Evolutionary conservation across 2,888 invertebrate species (phyloP).

Genomic region (Arctia plantaginis): DNA sequence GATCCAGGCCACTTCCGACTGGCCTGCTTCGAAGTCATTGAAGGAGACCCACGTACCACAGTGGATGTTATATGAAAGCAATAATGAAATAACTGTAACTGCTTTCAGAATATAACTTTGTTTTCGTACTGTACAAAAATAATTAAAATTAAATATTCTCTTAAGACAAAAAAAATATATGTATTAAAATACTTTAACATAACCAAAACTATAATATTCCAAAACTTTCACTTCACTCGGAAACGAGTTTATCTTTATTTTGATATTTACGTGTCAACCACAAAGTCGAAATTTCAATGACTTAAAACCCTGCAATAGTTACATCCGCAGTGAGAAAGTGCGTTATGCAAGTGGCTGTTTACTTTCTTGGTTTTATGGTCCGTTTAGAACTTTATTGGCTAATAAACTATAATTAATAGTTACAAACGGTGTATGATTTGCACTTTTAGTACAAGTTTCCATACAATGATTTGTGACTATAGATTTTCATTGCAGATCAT

Average conservation of each 20-base stretch:
- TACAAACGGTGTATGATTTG: not conserved
- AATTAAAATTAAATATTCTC: not conserved
- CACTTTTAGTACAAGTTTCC: not conserved
- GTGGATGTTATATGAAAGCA: too few species aligned
- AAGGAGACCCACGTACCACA: too few species aligned
- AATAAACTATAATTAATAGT: not conserved
- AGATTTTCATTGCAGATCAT: too few species aligned
- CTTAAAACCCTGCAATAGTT: not conserved
- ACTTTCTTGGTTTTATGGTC: conserved; percentile 15
- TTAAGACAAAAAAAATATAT: not conserved
- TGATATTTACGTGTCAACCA: conserved; percentile 6
- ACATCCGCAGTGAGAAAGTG: conserved; percentile 44
- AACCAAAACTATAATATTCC: not conserved
- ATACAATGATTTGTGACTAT: not conserved
- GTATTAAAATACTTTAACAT: not conserved
- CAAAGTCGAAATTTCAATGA: conserved; percentile 29
- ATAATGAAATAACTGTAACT: not conserved
- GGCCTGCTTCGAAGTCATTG: too few species aligned
- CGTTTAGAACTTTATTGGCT: not conserved
- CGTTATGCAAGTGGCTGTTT: conserved; percentile 28
- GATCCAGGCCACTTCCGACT: too few species aligned
- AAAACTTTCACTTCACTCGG: conserved; percentile 41
- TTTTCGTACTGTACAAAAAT: not conserved
- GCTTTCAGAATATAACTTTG: not conserved
- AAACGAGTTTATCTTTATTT: conserved; percentile 8